Conservation (phyloP, 2,888 invertebrate genomes). For the Agrochola circellaris region DNA sequence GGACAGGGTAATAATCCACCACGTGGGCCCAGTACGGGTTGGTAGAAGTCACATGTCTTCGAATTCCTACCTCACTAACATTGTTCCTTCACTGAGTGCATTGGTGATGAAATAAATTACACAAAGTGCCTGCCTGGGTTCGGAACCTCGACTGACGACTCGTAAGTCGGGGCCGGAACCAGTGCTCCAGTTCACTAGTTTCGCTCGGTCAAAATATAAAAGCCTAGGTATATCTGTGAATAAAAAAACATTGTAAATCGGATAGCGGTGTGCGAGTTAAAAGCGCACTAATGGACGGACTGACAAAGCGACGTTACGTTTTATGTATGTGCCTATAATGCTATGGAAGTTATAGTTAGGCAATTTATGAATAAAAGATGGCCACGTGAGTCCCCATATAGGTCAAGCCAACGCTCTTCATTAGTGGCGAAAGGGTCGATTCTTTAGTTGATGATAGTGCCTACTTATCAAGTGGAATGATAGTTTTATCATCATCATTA, state of each 20-base stretch:
- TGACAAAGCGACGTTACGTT: slow-evolving; percentile 17
- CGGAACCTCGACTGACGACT: too few species aligned
- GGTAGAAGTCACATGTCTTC: too few species aligned
- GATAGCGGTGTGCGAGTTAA: slow-evolving; percentile 11
- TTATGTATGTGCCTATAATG: slow-evolving; percentile 4
- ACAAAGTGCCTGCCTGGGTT: background rate
- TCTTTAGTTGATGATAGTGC: slow-evolving; percentile 18
- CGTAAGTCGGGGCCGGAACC: too few species aligned
- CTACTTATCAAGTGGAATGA: background rate
- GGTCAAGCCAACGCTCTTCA: slow-evolving; percentile 44
- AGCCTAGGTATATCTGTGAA: background rate
- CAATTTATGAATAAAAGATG: slow-evolving; percentile 49
- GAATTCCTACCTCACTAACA: background rate
- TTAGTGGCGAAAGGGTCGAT: slow-evolving; percentile 30
- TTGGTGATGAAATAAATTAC: background rate
- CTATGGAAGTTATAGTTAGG: slow-evolving; percentile 15
- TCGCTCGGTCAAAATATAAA: background rate
- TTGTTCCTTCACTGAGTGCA: background rate
- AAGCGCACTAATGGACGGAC: slow-evolving; percentile 43
- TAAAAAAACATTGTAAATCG: slow-evolving; percentile 14
- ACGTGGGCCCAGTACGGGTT: too few species aligned
- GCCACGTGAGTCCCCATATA: slow-evolving; percentile 25
- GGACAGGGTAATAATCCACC: background rate
- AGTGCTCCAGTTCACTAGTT: background rate
- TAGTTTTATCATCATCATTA: background rate